A percentile compares a stretch with the other conserved stretches of the same genome.
phyloP scores from a whole-genome alignment of 2,797 vertebrate genomes.

The Microtus agrestis region DNA sequence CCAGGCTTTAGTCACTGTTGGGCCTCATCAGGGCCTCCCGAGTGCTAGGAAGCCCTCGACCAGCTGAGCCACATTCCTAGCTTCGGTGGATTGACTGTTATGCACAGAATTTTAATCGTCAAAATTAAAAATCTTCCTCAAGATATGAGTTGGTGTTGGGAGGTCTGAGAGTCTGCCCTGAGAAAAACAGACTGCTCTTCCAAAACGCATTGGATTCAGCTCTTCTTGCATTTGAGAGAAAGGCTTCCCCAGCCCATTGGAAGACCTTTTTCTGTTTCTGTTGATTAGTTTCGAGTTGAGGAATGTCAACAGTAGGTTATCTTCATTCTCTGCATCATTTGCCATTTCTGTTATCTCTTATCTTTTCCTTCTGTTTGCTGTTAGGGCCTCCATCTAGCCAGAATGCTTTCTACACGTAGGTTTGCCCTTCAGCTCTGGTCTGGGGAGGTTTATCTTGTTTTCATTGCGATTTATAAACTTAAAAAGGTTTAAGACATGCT shows the following conservation, averaged over 20 bases:
- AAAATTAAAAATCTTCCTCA: conserved; percentile 46
- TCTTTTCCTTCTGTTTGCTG: not conserved
- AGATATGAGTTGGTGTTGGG: not conserved
- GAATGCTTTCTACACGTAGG: not conserved
- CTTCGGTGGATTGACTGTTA: not conserved
- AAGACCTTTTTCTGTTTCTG: not conserved
- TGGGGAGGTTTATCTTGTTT: conserved; percentile 14
- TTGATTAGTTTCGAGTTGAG: conserved; percentile 25
- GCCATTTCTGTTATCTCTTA: conserved; percentile 41
- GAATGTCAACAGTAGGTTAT: not conserved
- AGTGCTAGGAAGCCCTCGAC: not conserved
- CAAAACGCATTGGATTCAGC: not conserved
- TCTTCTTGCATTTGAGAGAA: conserved; percentile 48
- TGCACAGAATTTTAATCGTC: conserved; percentile 41
- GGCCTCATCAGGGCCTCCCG: not conserved
- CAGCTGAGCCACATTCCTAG: too few species aligned
- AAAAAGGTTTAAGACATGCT: conserved; percentile 15
- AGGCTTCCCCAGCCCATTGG: not conserved
- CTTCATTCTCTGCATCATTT: conserved; percentile 44
- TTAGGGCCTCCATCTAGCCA: not conserved
- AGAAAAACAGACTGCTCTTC: not conserved
- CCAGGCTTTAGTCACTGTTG: not conserved
- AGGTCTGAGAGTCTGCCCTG: not conserved
- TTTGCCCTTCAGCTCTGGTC: conserved; percentile 10
- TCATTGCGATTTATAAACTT: not conserved